phyloP scores from a whole-genome alignment of 2,888 invertebrate genomes.

The Xanthostigma xanthostigma region DNA sequence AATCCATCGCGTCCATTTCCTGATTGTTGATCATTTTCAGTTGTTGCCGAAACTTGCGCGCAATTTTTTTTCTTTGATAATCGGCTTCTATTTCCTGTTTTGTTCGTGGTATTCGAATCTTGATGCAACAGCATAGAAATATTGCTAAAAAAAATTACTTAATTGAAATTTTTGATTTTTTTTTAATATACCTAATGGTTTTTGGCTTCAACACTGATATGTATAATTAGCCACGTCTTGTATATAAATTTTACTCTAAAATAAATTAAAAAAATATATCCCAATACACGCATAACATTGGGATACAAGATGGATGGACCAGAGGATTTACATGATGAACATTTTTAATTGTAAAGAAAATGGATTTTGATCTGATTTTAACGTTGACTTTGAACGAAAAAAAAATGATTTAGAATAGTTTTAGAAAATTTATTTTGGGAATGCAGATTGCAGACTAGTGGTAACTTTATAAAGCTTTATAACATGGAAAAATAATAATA shows the following conservation, averaged over 20 bases:
- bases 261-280: no score
- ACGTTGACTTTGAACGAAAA: not conserved
- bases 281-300: no score
- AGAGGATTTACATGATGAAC: no score
- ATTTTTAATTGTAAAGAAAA: constrained; percentile 1
- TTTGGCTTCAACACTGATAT: no score
- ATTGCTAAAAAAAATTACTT: constrained; percentile 52
- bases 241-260: no score
- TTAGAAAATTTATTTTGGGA: not conserved
- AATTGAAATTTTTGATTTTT: no score
- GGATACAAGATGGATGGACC: no score
- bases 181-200: no score
- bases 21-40: constrained; percentile 68
- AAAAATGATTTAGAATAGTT: not conserved
- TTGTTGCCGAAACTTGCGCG: constrained; percentile 67
- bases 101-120: constrained; percentile 82
- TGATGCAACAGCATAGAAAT: constrained; percentile 77
- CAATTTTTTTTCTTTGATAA: constrained; percentile 69
- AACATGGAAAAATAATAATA: no score
- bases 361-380: constrained; percentile 3
- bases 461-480: no score
- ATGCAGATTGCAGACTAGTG: no score
- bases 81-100: constrained; percentile 93
- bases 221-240: no score
- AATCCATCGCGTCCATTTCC: constrained; percentile 71